phyloP scores from a whole-genome alignment of 2,888 invertebrate species.

The Ormyrus rosae region DNA sequence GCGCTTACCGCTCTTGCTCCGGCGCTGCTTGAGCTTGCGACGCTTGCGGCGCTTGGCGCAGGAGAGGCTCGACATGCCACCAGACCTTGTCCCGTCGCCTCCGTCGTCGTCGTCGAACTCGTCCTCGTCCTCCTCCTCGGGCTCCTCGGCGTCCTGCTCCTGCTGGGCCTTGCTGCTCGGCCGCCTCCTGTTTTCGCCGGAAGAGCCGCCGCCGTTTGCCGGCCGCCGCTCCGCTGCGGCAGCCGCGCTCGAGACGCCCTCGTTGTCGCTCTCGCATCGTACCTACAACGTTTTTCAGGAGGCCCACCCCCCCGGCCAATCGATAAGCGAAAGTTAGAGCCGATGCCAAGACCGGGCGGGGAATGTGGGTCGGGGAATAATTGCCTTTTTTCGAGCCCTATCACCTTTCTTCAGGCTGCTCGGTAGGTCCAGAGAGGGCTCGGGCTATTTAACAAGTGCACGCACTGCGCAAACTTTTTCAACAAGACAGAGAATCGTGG shows the following conservation, averaged over 20 bases:
- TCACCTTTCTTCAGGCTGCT: no score
- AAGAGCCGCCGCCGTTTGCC: not conserved
- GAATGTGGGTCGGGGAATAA: not conserved
- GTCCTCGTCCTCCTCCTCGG: slow-evolving; percentile 49
- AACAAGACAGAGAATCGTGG: no score
- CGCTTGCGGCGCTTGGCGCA: slow-evolving; percentile 69
- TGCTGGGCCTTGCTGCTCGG: slow-evolving; percentile 69
- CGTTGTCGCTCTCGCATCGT: slow-evolving; percentile 52
- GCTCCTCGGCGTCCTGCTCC: slow-evolving; percentile 66
- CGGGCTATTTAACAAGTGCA: no score
- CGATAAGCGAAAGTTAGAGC: slow-evolving; percentile 10
- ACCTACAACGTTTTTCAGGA: slow-evolving; percentile 28
- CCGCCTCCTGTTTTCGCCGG: slow-evolving; percentile 50
- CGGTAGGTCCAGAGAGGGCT: no score
- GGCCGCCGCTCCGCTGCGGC: slow-evolving; percentile 1
- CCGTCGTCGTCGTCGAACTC: slow-evolving; percentile 52
- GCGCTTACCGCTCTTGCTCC: slow-evolving; percentile 67
- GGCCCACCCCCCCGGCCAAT: not conserved
- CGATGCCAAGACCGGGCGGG: not conserved
- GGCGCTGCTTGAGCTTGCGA: slow-evolving; percentile 65
- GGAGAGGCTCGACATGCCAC: slow-evolving; percentile 64
- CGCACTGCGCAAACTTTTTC: no score
- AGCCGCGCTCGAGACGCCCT: slow-evolving; percentile 25
- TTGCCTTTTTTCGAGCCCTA: not conserved
- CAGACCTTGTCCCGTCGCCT: slow-evolving; percentile 27